Percentiles rank a stretch among this genome's conserved stretches.
phyloP scores from a whole-genome alignment of 1,140 invertebrate species.

The Sitodiplosis mosellana region DNA sequence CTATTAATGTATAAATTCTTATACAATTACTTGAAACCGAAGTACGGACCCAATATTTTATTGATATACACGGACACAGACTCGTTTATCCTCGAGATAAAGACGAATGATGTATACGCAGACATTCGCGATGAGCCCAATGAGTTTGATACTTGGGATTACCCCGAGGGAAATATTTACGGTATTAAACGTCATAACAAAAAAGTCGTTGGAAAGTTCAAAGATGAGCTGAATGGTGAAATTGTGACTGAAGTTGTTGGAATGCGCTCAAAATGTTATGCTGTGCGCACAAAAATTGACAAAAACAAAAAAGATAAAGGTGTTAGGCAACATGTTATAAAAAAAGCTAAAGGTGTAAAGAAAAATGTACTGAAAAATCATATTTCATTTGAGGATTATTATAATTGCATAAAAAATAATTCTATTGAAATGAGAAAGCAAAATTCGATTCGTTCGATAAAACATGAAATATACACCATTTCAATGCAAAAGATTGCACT shows the following conservation, averaged over 20 bases:
- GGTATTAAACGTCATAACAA: slow-evolving; percentile 11
- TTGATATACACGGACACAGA: slow-evolving; percentile 27
- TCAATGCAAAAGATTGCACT: slow-evolving; percentile 10
- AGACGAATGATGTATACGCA: slow-evolving; percentile 24
- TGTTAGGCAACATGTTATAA: no score
- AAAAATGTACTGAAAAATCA: slow-evolving; percentile 2
- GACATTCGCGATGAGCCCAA: slow-evolving; percentile 17
- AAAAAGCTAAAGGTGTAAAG: slow-evolving; percentile 7
- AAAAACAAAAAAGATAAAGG: not conserved
- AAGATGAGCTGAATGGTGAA: slow-evolving; percentile 14
- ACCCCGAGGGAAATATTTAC: slow-evolving; percentile 7
- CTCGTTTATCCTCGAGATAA: slow-evolving; percentile 22
- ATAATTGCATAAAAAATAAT: not conserved
- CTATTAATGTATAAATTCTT: slow-evolving; percentile 18
- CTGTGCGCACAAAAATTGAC: not conserved
- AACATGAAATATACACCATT: slow-evolving; percentile 10
- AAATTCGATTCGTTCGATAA: slow-evolving; percentile 6
- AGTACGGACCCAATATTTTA: slow-evolving; percentile 12
- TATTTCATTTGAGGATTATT: not conserved
- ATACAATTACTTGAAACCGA: slow-evolving; percentile 13
- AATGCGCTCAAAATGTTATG: slow-evolving; percentile 7
- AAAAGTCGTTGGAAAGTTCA: slow-evolving; percentile 13
- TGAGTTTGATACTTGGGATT: slow-evolving; percentile 18
- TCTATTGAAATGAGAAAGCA: slow-evolving; percentile 2
- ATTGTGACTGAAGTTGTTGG: slow-evolving; percentile 8